phyloP scores from a whole-genome alignment of 2,888 invertebrate species.

The Tortricodes alternella region DNA sequence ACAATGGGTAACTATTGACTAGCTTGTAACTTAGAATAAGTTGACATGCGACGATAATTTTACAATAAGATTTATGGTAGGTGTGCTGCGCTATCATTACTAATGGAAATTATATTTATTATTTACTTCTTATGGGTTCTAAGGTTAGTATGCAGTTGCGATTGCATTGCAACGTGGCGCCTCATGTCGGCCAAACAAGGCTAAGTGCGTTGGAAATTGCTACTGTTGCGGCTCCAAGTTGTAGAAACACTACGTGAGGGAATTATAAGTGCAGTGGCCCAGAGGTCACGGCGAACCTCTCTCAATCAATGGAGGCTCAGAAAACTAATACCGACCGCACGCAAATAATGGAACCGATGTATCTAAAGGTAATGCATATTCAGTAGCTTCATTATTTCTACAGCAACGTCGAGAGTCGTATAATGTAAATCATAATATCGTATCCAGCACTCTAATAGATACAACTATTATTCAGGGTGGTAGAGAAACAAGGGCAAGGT shows the following conservation, averaged over 20 bases:
- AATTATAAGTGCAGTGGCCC: conserved; percentile 53
- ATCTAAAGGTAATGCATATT: conserved; percentile 24
- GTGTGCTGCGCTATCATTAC: conserved; percentile 13
- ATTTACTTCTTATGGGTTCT: conserved; percentile 33
- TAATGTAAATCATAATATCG: conserved; percentile 10
- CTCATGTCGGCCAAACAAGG: conserved; percentile 68
- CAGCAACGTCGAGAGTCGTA: conserved; percentile 15
- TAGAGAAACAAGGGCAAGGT: conserved; percentile 39
- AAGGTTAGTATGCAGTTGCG: conserved; percentile 39
- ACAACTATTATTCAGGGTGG: conserved; percentile 23
- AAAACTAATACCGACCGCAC: conserved; percentile 55
- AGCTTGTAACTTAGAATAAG: conserved; percentile 5
- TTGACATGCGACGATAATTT: conserved; percentile 24
- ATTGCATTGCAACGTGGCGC: conserved; percentile 55
- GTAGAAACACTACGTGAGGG: conserved; percentile 57
- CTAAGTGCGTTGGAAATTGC: conserved; percentile 57
- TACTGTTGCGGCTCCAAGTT: conserved; percentile 40
- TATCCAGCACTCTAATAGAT: background rate
- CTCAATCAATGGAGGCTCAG: conserved; percentile 58
- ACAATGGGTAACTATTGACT: conserved; percentile 15
- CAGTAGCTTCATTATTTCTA: background rate
- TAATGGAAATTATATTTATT: conserved; percentile 21
- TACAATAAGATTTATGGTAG: background rate
- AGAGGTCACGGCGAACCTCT: conserved; percentile 73
- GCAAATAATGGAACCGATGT: conserved; percentile 38